These are phyloP conservation scores for Chaetodon trifascialis DNA, from an alignment of 2,113 vertebrate genomes.

Conservation along the genomic window DNA sequence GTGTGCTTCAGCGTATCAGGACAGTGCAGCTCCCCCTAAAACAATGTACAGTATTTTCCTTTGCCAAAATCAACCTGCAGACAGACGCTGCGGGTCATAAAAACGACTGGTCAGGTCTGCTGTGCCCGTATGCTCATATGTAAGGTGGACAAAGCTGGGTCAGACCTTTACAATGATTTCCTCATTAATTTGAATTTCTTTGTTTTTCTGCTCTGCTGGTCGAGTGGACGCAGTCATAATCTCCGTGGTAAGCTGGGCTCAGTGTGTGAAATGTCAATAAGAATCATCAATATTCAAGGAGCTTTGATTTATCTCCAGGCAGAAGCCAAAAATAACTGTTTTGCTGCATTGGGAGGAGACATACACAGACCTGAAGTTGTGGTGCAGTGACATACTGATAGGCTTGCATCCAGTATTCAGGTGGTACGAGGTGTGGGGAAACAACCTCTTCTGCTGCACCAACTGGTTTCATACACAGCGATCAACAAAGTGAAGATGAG, in stretches of 20 bases:
- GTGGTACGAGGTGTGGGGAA: background rate
- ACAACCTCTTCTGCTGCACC: background rate
- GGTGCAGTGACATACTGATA: background rate
- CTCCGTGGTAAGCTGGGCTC: background rate
- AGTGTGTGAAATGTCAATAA: slow-evolving; percentile 13
- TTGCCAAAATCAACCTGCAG: background rate
- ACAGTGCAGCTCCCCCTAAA: background rate
- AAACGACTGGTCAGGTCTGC: background rate
- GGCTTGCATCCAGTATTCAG: background rate
- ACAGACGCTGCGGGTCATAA: background rate
- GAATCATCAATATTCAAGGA: background rate
- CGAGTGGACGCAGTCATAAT: background rate
- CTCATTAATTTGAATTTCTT: background rate
- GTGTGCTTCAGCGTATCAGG: background rate
- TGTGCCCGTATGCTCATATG: background rate
- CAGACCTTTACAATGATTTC: background rate
- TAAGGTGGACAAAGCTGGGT: background rate
- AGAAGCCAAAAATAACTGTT: background rate
- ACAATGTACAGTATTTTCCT: background rate
- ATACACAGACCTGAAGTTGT: background rate
- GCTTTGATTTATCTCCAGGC: background rate
- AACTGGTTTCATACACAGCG: background rate
- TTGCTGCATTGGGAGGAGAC: background rate
- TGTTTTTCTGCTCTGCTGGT: background rate
- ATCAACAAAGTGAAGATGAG: background rate